These are phyloP conservation scores for Ctenopoma multispine DNA, from an alignment of 2,797 vertebrate genomes.

Conservation along the genomic window DNA sequence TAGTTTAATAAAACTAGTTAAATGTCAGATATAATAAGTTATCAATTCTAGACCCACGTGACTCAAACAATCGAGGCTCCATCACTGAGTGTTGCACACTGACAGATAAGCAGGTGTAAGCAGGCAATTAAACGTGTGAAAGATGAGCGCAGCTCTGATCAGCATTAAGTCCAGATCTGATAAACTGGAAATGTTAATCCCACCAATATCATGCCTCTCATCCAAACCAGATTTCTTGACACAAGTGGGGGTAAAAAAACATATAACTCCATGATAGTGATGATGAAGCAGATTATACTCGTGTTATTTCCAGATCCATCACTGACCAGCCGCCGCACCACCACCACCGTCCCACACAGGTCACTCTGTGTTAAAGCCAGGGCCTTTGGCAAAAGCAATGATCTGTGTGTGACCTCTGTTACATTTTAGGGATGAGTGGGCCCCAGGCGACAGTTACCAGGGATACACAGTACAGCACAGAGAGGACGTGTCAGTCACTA, in stretches of 20 bases:
- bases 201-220: not conserved
- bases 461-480: constrained; percentile 61
- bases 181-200: not conserved
- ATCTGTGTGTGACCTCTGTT: constrained; percentile 76
- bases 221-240: not conserved
- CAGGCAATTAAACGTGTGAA: not conserved
- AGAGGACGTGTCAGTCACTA: constrained; percentile 64
- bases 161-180: not conserved
- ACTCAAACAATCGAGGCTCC: not conserved
- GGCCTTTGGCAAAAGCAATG: constrained; percentile 68
- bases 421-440: constrained; percentile 67
- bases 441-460: constrained; percentile 70
- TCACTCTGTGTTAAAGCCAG: constrained; percentile 69
- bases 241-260: constrained; percentile 33
- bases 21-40: not conserved
- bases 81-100: not conserved
- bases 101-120: not conserved
- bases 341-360: constrained; percentile 49
- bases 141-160: not conserved
- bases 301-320: constrained; percentile 57
- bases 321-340: constrained; percentile 30
- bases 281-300: constrained; percentile 41
- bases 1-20: not conserved
- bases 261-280: not conserved
- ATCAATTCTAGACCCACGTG: not conserved